These are phyloP conservation scores for Oreochromis tanganicae DNA, from an alignment of 2,113 vertebrate species.

Conservation along the genomic window DNA sequence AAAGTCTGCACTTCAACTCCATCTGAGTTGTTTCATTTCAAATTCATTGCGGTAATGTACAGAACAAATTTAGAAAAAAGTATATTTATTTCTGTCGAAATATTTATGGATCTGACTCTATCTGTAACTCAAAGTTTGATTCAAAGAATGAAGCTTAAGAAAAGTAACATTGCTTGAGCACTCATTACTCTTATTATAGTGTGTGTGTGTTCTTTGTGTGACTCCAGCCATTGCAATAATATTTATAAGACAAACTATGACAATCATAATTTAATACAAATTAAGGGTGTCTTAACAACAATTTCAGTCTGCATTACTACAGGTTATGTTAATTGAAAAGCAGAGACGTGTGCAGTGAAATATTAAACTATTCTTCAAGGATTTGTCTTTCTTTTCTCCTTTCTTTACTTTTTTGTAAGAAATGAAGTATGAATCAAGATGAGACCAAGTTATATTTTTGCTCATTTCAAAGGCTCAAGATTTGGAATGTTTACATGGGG, in stretches of 20 bases:
- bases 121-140: neutral
- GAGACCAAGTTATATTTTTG: neutral
- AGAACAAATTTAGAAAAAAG: neutral
- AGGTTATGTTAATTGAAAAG: neutral
- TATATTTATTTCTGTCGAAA: neutral
- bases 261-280: neutral
- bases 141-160: neutral
- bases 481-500: neutral
- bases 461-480: neutral
- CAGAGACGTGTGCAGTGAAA: neutral
- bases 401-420: neutral
- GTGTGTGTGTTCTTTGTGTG: neutral
- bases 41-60: neutral
- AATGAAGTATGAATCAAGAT: neutral
- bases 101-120: neutral
- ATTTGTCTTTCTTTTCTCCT: neutral
- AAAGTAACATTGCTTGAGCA: neutral
- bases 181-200: neutral
- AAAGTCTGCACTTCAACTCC: neutral
- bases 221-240: neutral
- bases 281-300: neutral
- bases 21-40: neutral
- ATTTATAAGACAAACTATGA: neutral
- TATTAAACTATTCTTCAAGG: neutral
- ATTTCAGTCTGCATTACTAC: neutral